These are phyloP conservation scores for Centropus bengalensis DNA, from an alignment of 2,113 vertebrate species.

Conservation along the genomic window DNA sequence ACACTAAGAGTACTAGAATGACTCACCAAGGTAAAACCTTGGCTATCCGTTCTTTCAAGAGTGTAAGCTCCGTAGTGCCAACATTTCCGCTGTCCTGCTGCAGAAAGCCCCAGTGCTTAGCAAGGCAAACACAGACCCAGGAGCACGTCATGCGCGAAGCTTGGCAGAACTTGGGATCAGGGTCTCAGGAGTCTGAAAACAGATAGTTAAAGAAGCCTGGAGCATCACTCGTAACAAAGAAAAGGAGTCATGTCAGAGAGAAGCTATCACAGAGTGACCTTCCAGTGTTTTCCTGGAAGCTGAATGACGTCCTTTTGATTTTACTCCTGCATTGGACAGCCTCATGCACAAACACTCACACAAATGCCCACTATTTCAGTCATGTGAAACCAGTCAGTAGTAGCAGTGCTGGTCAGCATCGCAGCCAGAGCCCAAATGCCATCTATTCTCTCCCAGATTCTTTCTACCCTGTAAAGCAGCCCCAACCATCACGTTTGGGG, in stretches of 20 bases:
- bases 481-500: background rate
- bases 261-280: background rate
- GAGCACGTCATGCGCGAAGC: background rate
- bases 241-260: background rate
- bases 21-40: slow-evolving; percentile 71
- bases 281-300: background rate
- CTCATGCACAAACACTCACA: background rate
- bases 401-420: background rate
- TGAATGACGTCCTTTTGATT: background rate
- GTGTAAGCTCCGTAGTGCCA: background rate
- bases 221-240: background rate
- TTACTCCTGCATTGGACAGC: background rate
- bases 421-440: background rate
- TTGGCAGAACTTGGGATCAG: background rate
- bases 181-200: background rate
- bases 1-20: slow-evolving; percentile 57
- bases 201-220: background rate
- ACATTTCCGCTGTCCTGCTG: slow-evolving; percentile 17
- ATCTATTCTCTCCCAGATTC: background rate
- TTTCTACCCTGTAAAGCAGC: background rate
- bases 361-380: background rate
- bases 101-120: background rate
- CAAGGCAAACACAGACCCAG: background rate
- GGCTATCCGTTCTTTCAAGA: slow-evolving; percentile 73
- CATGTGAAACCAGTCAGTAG: background rate